A percentile compares a stretch with the other conserved stretches of the same genome.
These are phyloP conservation scores for Neosilurus mollespiculum DNA, from an alignment of 2,797 vertebrate genomes.

Conservation along the genomic window DNA sequence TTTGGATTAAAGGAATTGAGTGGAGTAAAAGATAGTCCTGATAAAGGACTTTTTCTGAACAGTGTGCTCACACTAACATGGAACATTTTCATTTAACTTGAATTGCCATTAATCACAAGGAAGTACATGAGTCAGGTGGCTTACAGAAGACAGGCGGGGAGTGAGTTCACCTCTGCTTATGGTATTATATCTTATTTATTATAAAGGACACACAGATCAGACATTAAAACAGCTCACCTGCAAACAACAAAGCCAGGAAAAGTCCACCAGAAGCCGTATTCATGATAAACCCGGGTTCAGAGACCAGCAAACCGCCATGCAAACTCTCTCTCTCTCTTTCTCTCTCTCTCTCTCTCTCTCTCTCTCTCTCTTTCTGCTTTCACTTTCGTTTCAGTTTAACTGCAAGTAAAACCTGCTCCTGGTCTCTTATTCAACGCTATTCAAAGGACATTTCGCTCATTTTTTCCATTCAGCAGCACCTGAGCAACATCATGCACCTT, in stretches of 20 bases:
- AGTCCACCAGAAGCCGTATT: constrained; percentile 43
- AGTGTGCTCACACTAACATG: not conserved
- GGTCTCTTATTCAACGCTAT: no score
- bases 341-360: no score
- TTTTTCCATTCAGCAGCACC: not conserved
- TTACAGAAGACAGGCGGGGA: not conserved
- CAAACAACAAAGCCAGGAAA: constrained; percentile 28
- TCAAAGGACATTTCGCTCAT: not conserved
- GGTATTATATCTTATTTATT: not conserved
- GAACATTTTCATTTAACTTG: no score
- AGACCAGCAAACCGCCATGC: constrained; percentile 27
- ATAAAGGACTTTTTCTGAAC: not conserved
- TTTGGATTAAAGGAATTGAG: not conserved
- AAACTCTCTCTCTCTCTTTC: not conserved
- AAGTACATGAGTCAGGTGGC: not conserved
- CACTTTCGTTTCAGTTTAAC: constrained; percentile 66
- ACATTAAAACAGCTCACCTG: constrained; percentile 52
- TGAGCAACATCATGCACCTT: not conserved
- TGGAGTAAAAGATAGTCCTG: not conserved
- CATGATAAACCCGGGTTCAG: constrained; percentile 54
- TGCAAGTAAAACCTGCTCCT: not conserved
- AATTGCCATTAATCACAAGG: not conserved
- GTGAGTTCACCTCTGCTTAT: not conserved
- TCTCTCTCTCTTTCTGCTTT: constrained; percentile 58
- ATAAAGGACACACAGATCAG: not conserved